Base-by-base conservation (phyloP, 2,888 invertebrate genomes). In the Lomographa bimaculata region DNA sequence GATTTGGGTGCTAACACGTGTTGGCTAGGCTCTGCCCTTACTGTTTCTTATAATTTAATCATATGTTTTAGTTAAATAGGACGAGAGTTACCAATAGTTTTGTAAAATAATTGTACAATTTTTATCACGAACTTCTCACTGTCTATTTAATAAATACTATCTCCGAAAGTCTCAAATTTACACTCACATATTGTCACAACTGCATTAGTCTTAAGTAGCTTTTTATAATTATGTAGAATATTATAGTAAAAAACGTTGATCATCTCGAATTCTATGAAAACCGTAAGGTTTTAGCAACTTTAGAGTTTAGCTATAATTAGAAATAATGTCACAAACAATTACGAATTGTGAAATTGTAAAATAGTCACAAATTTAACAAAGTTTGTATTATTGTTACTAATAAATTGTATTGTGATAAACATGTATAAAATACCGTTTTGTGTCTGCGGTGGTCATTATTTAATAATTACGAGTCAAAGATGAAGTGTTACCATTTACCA, bases 11-110 rank as follows among this genome's bases (percentile, higher is more conserved):
- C 36, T 29, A 8, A 16, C 14, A 41, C 32, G 26, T 32, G 48
- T 46, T 60, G 60, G 23, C 47, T 46, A 48, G 60, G 24, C 47
- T 48, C 48, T 57, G 51, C 48, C 50, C 54, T 54, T 50, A 59
- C 44, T 46, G 52, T 30, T 39, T 38, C 50, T 49, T 55, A 50
- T 54, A 54, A 46, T 61, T 60, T 57, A n/a, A n/a, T n/a, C n/a
- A n/a, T 58, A 14, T 14, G 4, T 60, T 53, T 54, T 80, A 78
- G 78, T 62, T 53, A 36, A n/a, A 46, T 74, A 81, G 78, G 71
- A 64, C 67, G 66, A 74, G 74, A 71, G 85, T 85, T 85, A 85
- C 85, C 85, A 81, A 36, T 79, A 77, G 64, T 61, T 57, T 64
- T 66, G 67, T 64, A 59, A 14, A 62, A n/a, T n/a, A n/a, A 67